Base-by-base conservation (phyloP, 30 jellyfish, hydroid and myxozoan genomes). In the Cassiopea xamachana region DNA sequence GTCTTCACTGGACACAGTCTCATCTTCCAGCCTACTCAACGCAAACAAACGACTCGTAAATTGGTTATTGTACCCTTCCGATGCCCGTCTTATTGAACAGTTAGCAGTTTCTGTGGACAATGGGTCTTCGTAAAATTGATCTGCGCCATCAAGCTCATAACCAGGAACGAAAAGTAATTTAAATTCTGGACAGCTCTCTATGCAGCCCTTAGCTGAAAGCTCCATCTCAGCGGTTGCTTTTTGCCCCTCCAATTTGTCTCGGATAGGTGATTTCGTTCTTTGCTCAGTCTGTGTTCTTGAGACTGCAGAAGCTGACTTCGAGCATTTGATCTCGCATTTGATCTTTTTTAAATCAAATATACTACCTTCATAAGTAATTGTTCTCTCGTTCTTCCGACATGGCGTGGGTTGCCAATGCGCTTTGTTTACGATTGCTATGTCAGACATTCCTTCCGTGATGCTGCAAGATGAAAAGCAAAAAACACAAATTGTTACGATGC, bases 101-200 rank as follows among this genome's bases (percentile, higher is more conserved):
- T n/a, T 61, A 19, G 77, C 45, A 15, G 64, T 10, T 46, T 45
- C 79, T 1, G 64, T 12, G 15, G 89, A 60, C 5, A 88, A 1
- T 1, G 95, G 95, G 45, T 88, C 95, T 68, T 88, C 95, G 73
- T 78, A 88, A 48, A 5, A 88, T 46, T 82, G 86, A 18, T 80
- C 95, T 48, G 89, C 64, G 2, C 82, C 51, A 16, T 77, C 95
- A 45, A 88, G 70, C 76, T 88, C 95, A 75, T 88, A 79, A 46
- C 95, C 95, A 49, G 95, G 90, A 7, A 79, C 95, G 73, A 88
- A 88, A 5, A 88, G 85, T 49, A 88, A 59, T 60, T 88, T 88
- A 81, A 88, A 88, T 46, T 79, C 95, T 7, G 90, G 75, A 46
- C 88, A 19, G 45, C 90, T 88, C 73, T 88, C 95, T 16, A 88